Evolutionary conservation across 1,140 invertebrate genomes (phyloP).

Genomic region (Temnothorax curvispinosus): DNA sequence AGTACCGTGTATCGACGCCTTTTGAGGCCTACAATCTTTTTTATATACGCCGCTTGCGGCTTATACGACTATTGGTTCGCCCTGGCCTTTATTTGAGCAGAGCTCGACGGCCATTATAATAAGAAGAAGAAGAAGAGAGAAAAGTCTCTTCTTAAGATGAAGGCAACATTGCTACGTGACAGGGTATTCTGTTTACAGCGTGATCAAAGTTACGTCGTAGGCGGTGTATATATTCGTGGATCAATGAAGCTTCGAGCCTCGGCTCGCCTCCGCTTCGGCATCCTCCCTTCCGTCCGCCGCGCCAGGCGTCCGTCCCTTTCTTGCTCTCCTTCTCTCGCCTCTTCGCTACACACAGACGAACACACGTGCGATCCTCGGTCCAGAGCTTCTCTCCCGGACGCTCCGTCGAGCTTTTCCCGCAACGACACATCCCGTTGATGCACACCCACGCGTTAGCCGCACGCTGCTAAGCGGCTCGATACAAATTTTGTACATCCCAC

Average conservation of each 20-base stretch:
- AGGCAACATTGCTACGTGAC: conserved; percentile 21
- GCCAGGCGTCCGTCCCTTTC: neutral
- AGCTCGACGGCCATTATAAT: no score
- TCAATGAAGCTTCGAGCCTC: conserved; percentile 68
- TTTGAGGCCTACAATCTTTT: no score
- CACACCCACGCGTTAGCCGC: conserved; percentile 6
- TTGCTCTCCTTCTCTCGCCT: conserved; percentile 26
- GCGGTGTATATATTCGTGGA: conserved; percentile 69
- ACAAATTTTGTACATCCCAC: conserved; percentile 25
- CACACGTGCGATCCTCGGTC: conserved; percentile 27
- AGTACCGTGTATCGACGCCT: no score
- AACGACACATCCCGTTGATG: conserved; percentile 44
- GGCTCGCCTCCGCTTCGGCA: conserved; percentile 50
- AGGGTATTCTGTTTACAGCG: conserved; percentile 69
- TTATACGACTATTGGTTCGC: no score
- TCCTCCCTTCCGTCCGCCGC: conserved; percentile 45
- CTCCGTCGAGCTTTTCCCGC: conserved; percentile 28
- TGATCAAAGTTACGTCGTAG: conserved; percentile 71
- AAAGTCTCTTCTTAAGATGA: conserved; percentile 48
- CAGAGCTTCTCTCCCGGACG: conserved; percentile 29
- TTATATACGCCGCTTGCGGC: no score
- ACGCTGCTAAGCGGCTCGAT: neutral
- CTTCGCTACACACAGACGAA: neutral
- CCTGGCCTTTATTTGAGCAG: no score
- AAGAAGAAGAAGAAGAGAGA: no score